Base-by-base conservation (phyloP, 2,113 vertebrate genomes). In the Hirundichthys speculiger region DNA sequence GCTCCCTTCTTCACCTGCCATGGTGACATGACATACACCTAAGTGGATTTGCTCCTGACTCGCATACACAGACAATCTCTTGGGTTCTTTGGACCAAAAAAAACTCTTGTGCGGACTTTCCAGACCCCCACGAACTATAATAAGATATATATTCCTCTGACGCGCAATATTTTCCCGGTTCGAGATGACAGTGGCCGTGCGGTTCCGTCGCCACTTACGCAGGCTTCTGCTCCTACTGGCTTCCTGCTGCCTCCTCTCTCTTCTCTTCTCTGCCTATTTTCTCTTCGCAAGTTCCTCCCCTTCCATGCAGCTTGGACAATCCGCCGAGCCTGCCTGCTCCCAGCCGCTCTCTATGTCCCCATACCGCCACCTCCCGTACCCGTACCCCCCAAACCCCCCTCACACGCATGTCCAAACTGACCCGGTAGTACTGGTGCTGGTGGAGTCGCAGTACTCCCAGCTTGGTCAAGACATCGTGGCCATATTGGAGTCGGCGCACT, bases 391-490 rank as follows among this genome's bases (percentile, higher is more conserved):
- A 0, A 95, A 94, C 77, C 94, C 95, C 0, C 94, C 95, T 0
- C 94, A 95, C 84, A 93, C 93, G 0, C 94, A 95, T 69, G 92
- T 94, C 1, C 94, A 92, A 73, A 96, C 95, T 1, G 94, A 98
- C 4, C 93, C 93, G 0, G 93, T 92, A 0, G 90, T 96, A 18
- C 93, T 99, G 47, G 93, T 99, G 3, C 95, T 99, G 1, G 96
- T 99, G 75, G 98, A 99, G 73, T 98, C 96, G 61, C 97, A 99
- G 64, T 99, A 99, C 75, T 99, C 97, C 12, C 98, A 98, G 82
- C 91, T 99, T 10, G 98, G 98, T 14, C 98, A 98, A 90, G 98
- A 99, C 60, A 96, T 99, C 55, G 86, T 97, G 73, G 95, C 96
- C 51, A 95, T 98, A 64, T 83, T 99, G 1, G 98, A 99, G 84